Base-by-base conservation (phyloP, 2,797 vertebrate genomes). In the Odontamblyopus lacepedii region DNA sequence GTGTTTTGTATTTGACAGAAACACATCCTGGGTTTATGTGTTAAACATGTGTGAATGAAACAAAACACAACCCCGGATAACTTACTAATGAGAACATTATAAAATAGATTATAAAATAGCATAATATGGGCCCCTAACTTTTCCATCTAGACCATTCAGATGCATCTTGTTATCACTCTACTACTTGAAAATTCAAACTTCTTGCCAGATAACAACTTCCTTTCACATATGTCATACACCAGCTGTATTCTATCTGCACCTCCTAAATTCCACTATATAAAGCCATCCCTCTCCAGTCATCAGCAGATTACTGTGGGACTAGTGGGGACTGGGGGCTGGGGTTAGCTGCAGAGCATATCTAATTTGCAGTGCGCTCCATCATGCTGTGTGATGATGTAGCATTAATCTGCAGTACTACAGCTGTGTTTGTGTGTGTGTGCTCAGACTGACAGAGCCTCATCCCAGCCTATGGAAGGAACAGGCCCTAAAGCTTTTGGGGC, bases 381-480 rank as follows among this genome's bases (percentile, higher is more conserved):
- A 48, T 23, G 35, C 29, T 27, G 15, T 16, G 16, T 69, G 62
- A 73, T 61, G 48, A 71, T 70, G 63, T 44, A 23, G 53, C 18
- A 62, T 75, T 65, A 64, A 73, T 76, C 26, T 50, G 44, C 51
- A 6, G 2, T 16, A 69, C 50, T 38, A 48, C 51, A n/a, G 35
- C 77, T 72, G 51, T 68, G 26, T 68, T 44, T 72, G 6, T 68
- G 63, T 74, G 13, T 56, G 63, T 74, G 16, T 56, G 30, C 51
- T 0, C 59, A 53, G 44, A 64, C 74, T 77, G 76, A 85, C 63
- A 76, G 59, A 70, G 62, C 64, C 69, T 81, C 70, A 72, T n/a
- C 72, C 65, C 68, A 65, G 75, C 65, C 76, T 66, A 57, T 83
- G 73, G 75, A 81, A 80, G 83, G 41, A 80, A 76, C 63, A 74